A percentile compares a stretch with the other conserved stretches of the same genome.
These are phyloP conservation scores for Halocynthia roretzi DNA, from an alignment of 23 tunicate species.

Conservation along the genomic window DNA sequence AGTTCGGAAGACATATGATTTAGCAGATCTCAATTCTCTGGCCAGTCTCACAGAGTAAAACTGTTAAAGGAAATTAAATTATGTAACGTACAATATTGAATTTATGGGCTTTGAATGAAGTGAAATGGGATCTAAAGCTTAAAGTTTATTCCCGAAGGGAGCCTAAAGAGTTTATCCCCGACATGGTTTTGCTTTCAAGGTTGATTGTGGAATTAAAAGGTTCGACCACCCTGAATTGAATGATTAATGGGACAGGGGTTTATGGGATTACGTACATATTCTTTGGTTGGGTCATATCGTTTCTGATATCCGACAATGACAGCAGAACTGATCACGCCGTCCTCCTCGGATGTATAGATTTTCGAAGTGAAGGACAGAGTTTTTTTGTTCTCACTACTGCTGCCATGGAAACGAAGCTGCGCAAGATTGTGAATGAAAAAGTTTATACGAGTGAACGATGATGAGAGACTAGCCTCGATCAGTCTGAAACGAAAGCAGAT, in stretches of 20 bases:
- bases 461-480: slow-evolving; percentile 74
- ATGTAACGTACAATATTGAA: no score
- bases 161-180: no score
- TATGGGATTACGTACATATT: slow-evolving; percentile 42
- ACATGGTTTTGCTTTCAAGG: no score
- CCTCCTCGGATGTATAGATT: slow-evolving; percentile 47
- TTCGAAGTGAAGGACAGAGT: slow-evolving; percentile 82
- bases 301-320: slow-evolving; percentile 70
- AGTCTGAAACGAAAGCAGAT: slow-evolving; percentile 33
- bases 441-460: slow-evolving; percentile 85
- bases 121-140: no score
- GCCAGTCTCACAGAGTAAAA: slow-evolving; percentile 61
- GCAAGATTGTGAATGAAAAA: slow-evolving; percentile 99
- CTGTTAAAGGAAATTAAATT: slow-evolving; percentile 22
- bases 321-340: slow-evolving; percentile 44
- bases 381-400: slow-evolving; percentile 48
- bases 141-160: no score
- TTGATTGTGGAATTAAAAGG: no score
- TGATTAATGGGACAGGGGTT: no score
- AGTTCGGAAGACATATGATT: slow-evolving; percentile 75
- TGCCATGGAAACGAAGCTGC: slow-evolving; percentile 70
- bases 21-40: slow-evolving; percentile 46
- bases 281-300: slow-evolving; percentile 82
- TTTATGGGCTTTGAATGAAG: no score
- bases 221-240: no score